Percentiles rank a stretch among this genome's conserved stretches.
phyloP scores from a whole-genome alignment of 2,888 invertebrate species.

The Cordilura impudica region DNA sequence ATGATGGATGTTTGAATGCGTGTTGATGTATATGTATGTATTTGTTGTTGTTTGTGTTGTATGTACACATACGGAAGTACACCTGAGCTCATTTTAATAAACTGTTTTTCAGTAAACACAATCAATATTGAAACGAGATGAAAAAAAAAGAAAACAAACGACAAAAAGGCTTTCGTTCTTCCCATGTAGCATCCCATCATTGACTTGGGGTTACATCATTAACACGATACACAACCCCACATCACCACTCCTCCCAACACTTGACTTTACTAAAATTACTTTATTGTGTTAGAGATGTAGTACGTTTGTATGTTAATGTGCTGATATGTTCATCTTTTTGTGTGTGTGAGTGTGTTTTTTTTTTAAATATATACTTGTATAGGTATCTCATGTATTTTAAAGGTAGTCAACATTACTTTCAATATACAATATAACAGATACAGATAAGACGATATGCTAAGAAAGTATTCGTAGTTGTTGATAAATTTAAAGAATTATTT shows the following conservation, averaged over 20 bases:
- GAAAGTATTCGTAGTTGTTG: too few relatives aligned
- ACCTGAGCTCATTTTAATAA: conserved; percentile 61
- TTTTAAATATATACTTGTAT: neutral
- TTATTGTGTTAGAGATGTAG: conserved; percentile 64
- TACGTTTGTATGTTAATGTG: neutral
- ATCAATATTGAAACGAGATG: conserved; percentile 54
- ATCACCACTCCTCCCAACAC: neutral
- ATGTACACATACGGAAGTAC: conserved; percentile 15
- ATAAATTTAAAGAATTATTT: too few relatives aligned
- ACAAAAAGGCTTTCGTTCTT: conserved; percentile 6
- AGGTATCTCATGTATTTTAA: conserved; percentile 23
- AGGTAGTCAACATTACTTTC: conserved; percentile 42
- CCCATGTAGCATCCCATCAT: conserved; percentile 22
- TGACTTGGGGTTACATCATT: conserved; percentile 29
- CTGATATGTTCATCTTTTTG: conserved; percentile 4
- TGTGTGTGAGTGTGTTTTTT: conserved; percentile 5
- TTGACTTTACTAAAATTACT: conserved; percentile 18
- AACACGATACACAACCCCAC: neutral
- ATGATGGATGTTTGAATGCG: neutral
- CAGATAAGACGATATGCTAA: neutral
- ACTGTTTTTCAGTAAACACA: conserved; percentile 59
- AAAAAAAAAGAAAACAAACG: neutral
- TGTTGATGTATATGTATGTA: neutral
- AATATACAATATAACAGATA: neutral
- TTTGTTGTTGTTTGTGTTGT: neutral